Conservation (phyloP, 2,113 vertebrate genomes). For the Chinchilla lanigera region DNA sequence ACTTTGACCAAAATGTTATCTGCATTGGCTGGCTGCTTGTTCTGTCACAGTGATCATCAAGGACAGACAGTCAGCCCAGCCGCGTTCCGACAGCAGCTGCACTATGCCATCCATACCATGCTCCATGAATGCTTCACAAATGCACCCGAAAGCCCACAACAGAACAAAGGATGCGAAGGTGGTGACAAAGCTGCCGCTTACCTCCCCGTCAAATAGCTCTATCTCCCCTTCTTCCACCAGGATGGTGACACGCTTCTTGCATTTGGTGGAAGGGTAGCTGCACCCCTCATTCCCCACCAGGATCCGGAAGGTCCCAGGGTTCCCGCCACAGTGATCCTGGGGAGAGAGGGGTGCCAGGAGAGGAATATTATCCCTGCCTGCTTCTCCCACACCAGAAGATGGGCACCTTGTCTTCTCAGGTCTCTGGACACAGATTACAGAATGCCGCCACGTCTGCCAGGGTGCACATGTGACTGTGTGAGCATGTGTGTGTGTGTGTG, state of each 20-base stretch:
- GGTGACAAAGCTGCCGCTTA: conserved; percentile 74
- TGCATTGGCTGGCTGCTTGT: neutral
- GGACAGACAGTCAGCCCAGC: neutral
- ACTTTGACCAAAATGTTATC: neutral
- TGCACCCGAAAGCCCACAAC: neutral
- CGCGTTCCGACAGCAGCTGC: neutral
- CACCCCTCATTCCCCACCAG: conserved; percentile 95
- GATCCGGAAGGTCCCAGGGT: conserved; percentile 92
- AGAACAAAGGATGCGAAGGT: neutral
- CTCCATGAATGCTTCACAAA: fast-evolving
- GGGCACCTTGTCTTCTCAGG: neutral
- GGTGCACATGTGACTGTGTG: neutral
- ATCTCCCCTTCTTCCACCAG: conserved; percentile 92
- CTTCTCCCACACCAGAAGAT: neutral
- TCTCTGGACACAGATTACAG: neutral
- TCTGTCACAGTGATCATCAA: neutral
- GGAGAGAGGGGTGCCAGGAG: neutral
- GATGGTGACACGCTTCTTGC: conserved; percentile 91
- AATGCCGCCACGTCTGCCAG: neutral
- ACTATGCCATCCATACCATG: neutral
- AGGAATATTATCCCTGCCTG: neutral
- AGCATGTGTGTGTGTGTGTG: fast-evolving
- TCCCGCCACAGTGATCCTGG: conserved; percentile 92
- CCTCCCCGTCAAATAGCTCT: conserved; percentile 91
- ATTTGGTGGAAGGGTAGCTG: conserved; percentile 90